Conservation (phyloP, 92 coral and sea anemone genomes). For the Palythoa heliodiscus region DNA sequence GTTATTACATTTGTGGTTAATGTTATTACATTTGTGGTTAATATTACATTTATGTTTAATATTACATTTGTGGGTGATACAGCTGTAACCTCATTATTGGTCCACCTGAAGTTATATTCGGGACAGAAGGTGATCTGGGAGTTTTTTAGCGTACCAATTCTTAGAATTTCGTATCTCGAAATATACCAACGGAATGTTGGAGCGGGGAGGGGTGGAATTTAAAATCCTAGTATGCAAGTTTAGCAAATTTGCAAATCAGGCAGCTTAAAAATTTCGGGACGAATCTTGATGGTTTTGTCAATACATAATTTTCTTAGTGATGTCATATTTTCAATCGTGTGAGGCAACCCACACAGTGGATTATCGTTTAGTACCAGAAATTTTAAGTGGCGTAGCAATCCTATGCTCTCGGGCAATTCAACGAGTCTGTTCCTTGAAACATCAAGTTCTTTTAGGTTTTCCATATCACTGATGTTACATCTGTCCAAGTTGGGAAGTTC, state of each 20-base stretch:
- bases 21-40: no score
- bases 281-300: constrained; percentile 71
- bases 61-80: no score
- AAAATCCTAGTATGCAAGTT: not conserved
- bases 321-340: constrained; percentile 52
- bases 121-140: no score
- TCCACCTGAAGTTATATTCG: no score
- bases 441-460: constrained; percentile 58
- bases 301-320: constrained; percentile 65
- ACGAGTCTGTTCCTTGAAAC: constrained; percentile 65
- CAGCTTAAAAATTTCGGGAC: constrained; percentile 60
- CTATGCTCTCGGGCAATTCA: constrained; percentile 63
- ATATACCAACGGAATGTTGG: no score
- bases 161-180: no score
- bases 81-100: no score
- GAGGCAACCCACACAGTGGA: constrained; percentile 61
- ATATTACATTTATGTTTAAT: no score
- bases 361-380: constrained; percentile 65
- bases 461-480: constrained; percentile 70
- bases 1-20: no score
- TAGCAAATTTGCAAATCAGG: constrained; percentile 66
- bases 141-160: no score
- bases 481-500: constrained; percentile 65
- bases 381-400: constrained; percentile 50
- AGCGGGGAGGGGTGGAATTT: no score